Conservation (phyloP, 2,888 invertebrate species). For the Agrochola lychnidis region DNA sequence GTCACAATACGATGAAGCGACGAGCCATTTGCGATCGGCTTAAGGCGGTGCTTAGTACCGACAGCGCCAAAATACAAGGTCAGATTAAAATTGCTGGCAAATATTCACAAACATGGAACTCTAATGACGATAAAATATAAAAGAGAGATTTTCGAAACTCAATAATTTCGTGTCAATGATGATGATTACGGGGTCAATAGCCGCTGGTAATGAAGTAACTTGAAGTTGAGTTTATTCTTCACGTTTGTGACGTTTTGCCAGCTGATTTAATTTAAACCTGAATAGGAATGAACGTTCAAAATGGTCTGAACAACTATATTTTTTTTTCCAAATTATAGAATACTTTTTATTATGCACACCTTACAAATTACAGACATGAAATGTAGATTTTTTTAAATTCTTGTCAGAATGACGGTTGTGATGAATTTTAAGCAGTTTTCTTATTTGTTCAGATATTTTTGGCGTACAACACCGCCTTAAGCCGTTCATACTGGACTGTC, state of each 20-base stretch:
- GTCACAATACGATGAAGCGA: constrained; percentile 40
- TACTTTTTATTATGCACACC: too few relatives aligned
- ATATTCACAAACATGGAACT: background rate
- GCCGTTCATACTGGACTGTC: background rate
- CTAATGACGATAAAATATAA: background rate
- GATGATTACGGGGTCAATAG: background rate
- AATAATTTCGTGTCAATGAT: background rate
- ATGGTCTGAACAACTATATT: background rate
- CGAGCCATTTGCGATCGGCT: background rate
- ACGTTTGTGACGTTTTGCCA: too few relatives aligned
- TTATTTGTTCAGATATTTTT: background rate
- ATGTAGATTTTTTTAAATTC: background rate
- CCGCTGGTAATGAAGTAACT: background rate
- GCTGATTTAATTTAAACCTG: background rate
- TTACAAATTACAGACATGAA: too few relatives aligned
- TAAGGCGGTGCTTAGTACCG: background rate
- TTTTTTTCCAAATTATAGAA: background rate
- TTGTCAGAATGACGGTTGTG: background rate
- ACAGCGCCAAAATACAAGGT: background rate
- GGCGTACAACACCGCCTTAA: constrained; percentile 3
- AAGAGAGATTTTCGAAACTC: background rate
- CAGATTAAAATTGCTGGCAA: background rate
- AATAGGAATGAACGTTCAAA: too few relatives aligned
- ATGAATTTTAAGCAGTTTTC: background rate
- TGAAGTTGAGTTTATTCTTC: background rate